Evolutionary conservation across 92 coral and sea anemone genomes (phyloP), one percentile per base, ranked within the genome.

Genomic region (Porites rus): DNA sequence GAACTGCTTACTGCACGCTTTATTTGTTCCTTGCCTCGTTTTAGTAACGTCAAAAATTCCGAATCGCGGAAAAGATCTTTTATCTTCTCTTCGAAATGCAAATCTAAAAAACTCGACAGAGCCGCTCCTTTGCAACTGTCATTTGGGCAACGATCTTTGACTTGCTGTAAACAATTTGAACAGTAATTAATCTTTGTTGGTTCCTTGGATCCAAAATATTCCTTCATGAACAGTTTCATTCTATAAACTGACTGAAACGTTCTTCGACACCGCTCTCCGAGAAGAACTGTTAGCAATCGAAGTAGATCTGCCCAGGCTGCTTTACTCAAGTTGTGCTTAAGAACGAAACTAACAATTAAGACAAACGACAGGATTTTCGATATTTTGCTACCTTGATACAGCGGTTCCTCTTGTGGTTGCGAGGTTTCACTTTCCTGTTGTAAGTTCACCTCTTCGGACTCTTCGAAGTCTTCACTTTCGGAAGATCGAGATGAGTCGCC

Each of bases 261-360:
- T 86, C 72, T 66, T 53, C 52, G 80, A 63, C 71, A 87, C 22
- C 18, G 76, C 24, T 66, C 82, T 6, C 92, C 88, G 43, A 83
- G 61, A 53, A 88, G 76, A 58, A 59, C 80, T 10, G 92, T 82
- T 61, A 88, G 54, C 19, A 88, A 64, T 11, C 71, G 74, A 59
- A 88, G 87, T 12, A 88, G 81, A 56, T 88, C 91, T 56, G 91
- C 85, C 88, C 88, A 88, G 38, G 91, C 91, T n/a, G 83, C 66
- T 28, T 82, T 82, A 24, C 82, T 82, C 10, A 84, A 72, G 82
- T 87, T 86, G 84, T 86, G 89, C 77, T 78, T 86, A 1, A 86
- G 76, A 22, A 86, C 93, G 75, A 69, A 86, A 25, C 51, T 12
- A 2, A 73, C 38, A 69, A 87, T 62, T 69, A 80, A 67, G 50